Percentiles rank a stretch among this genome's conserved stretches.
Evolutionary conservation across 2,888 invertebrate genomes (phyloP).

Genomic region (Kryphioiulus occultus): DNA sequence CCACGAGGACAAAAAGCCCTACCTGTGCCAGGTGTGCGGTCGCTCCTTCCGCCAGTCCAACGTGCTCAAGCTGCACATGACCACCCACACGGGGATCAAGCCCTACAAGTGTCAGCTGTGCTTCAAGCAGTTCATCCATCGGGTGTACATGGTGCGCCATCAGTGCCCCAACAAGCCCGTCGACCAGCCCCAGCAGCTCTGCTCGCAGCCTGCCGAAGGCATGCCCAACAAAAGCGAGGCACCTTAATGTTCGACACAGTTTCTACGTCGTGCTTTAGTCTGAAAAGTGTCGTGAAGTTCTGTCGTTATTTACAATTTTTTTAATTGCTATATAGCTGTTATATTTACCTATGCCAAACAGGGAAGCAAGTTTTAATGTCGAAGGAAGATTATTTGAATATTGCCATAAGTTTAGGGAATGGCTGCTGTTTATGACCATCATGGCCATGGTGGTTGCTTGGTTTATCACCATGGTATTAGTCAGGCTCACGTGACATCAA

Average conservation of each 20-base stretch:
- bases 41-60: constrained; percentile 63
- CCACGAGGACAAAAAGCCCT: constrained; percentile 49
- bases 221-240: not conserved
- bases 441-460: too few relatives aligned
- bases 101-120: constrained; percentile 47
- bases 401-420: too few relatives aligned
- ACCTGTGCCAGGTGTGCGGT: constrained; percentile 59
- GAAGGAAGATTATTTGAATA: too few relatives aligned
- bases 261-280: not conserved
- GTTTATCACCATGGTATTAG: too few relatives aligned
- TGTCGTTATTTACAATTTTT: not conserved
- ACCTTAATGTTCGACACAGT: not conserved
- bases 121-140: constrained; percentile 52
- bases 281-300: not conserved
- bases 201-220: not conserved
- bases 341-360: not conserved
- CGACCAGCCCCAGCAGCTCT: not conserved
- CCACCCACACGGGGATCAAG: constrained; percentile 50
- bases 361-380: too few relatives aligned
- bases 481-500: too few relatives aligned
- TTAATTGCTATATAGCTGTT: not conserved
- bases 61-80: constrained; percentile 61
- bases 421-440: too few relatives aligned
- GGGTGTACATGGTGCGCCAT: constrained; percentile 55
- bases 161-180: not conserved